Evolutionary conservation across 2,888 invertebrate genomes (phyloP), one percentile per base, ranked within the genome.

Genomic region (Melinopterus prodromus): DNA sequence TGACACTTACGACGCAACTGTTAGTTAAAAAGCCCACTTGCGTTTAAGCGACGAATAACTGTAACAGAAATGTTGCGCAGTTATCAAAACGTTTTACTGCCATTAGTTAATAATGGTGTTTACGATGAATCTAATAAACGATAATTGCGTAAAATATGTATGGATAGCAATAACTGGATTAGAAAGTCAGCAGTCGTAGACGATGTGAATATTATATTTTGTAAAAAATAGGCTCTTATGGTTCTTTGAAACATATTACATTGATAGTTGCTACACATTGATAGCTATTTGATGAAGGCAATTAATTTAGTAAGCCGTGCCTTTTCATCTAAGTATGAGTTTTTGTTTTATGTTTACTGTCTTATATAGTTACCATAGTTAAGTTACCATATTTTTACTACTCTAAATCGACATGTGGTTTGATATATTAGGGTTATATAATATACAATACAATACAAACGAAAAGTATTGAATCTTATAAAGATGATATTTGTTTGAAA

Each of bases 1-100:
- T 74, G 74, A 12, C 74, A 74, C 74, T 74, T 74, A 74, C 35
- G 74, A 74, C 74, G 74, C 37, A 26, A 74, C 35, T 74, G 37
- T 37, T 35, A 74, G 36, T 74, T 74, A 74, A 74, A 74, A 74
- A 74, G 74, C 74, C 35, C 35, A 74, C 37, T 53, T 53, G 53
- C 53, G 53, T 1, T 1, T 53, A 53, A 53, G 53, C 53, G 53
- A 53, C 53, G 53, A 12, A 53, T 53, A 53, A 53, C 53, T 53
- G 53, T 53, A 53, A 53, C 53, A 53, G 53, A 53, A 53, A 53
- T 53, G 53, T 53, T 53, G 12, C 5, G 9, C 53, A 53, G 53
- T 53, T 53, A 53, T 3, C 53, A 53, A 53, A 53, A 53, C 53
- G 53, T 53, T 53, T 53, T 53, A 53, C 53, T 12, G 53, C 2